Evolutionary conservation across 2,797 vertebrate species (phyloP).

Genomic region (Anisognathus igniventris): DNA sequence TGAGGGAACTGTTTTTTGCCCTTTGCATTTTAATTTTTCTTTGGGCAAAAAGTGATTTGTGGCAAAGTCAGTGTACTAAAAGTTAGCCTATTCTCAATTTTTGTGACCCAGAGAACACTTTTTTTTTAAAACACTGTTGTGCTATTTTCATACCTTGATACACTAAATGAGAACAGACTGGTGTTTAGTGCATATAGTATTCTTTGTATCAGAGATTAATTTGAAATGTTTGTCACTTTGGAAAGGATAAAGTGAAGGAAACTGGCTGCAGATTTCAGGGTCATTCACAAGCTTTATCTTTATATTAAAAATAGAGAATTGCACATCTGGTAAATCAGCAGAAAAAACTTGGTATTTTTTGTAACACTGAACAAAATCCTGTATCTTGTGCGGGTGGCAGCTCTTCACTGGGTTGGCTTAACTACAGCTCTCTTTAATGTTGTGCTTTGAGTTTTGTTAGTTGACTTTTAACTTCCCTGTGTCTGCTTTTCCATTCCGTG

Average conservation of each 20-base stretch:
- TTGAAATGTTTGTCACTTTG: neutral
- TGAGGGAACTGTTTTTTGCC: neutral
- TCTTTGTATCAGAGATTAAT: neutral
- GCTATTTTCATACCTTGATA: neutral
- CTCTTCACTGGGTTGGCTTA: neutral
- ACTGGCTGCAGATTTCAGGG: neutral
- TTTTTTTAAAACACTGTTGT: neutral
- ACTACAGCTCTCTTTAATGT: neutral
- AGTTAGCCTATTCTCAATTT: neutral
- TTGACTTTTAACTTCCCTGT: neutral
- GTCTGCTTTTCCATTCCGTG: neutral
- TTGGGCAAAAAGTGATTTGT: neutral
- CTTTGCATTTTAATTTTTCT: neutral
- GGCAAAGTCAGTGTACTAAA: neutral
- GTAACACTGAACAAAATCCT: neutral
- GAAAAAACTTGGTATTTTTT: neutral
- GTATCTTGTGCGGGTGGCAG: fast-evolving
- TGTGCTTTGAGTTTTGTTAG: neutral
- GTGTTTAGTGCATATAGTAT: neutral
- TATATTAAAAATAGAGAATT: neutral
- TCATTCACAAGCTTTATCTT: neutral
- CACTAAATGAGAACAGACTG: neutral
- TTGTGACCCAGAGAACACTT: neutral
- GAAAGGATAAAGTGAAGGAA: neutral
- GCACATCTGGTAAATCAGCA: neutral